phyloP scores from a whole-genome alignment of 23 tunicate species.

The Pegea sp. region DNA sequence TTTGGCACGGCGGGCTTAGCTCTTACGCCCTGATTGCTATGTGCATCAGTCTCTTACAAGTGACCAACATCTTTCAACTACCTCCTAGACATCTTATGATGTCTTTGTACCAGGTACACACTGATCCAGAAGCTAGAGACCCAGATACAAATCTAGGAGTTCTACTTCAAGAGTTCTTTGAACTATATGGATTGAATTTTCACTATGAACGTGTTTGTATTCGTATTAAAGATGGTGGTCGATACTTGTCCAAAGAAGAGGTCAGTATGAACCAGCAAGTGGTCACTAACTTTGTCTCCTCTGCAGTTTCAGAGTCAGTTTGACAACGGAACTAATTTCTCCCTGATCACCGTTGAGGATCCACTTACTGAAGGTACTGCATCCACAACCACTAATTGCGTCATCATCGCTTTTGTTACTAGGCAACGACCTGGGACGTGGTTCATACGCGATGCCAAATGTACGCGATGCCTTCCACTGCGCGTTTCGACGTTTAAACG shows the following conservation, averaged over 20 bases:
- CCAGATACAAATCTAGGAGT: conserved; percentile 49
- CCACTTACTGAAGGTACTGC: too few relatives aligned
- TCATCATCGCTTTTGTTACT: background rate
- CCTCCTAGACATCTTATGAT: background rate
- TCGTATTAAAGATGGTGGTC: conserved; percentile 51
- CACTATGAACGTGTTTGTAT: conserved; percentile 41
- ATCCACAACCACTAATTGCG: background rate
- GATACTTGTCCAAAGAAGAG: conserved; percentile 40
- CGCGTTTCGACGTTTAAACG: too few relatives aligned
- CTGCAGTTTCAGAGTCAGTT: conserved; percentile 56
- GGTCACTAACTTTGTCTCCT: background rate
- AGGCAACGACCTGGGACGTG: conserved; percentile 72
- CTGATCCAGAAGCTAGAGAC: conserved; percentile 16
- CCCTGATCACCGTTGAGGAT: conserved; percentile 75
- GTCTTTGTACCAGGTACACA: conserved; percentile 25
- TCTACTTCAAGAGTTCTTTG: conserved; percentile 79
- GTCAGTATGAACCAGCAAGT: conserved; percentile 2
- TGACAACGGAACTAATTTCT: conserved; percentile 38
- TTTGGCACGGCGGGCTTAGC: conserved; percentile 90
- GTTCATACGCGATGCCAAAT: conserved; percentile 37
- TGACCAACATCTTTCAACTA: background rate
- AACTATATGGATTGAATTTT: conserved; percentile 76
- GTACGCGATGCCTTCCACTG: conserved; percentile 48
- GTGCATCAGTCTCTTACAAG: conserved; percentile 16
- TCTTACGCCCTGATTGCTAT: conserved; percentile 66